A percentile compares a stretch with the other conserved stretches of the same genome.
phyloP scores from a whole-genome alignment of 2,888 invertebrate genomes.

The Tricholauxania praeusta region DNA sequence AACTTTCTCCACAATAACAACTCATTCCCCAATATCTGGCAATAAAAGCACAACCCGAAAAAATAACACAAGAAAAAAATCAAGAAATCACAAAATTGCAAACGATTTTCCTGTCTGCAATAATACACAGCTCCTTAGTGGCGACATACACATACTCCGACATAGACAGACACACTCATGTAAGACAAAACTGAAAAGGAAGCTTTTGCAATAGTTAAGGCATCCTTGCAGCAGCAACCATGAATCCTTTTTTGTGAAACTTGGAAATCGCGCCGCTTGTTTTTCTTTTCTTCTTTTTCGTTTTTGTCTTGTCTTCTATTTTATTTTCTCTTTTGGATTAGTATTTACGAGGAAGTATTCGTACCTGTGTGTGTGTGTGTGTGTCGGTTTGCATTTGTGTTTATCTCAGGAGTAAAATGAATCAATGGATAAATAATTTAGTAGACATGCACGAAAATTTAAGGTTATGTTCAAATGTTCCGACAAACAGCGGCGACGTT shows the following conservation, averaged over 20 bases:
- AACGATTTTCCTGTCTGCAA: constrained; percentile 1
- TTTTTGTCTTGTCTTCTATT: constrained; percentile 8
- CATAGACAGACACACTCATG: constrained; percentile 8
- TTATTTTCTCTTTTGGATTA: constrained; percentile 15
- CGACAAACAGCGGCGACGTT: not conserved
- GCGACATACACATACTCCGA: constrained; percentile 28
- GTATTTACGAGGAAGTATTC: too few relatives aligned
- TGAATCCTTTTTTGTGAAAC: not conserved
- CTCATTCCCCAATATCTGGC: too few relatives aligned
- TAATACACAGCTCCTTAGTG: not conserved
- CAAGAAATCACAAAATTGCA: too few relatives aligned
- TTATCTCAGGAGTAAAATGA: constrained; percentile 32
- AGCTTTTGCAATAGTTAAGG: too few relatives aligned
- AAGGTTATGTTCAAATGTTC: constrained; percentile 31
- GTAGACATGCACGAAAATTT: constrained; percentile 41
- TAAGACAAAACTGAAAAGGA: not conserved
- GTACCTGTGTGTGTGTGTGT: not conserved
- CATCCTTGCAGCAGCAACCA: not conserved
- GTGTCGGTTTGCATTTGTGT: constrained; percentile 11
- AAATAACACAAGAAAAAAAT: too few relatives aligned
- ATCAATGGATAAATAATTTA: constrained; percentile 39
- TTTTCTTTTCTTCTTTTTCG: not conserved
- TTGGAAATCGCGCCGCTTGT: not conserved
- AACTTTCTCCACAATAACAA: too few relatives aligned
- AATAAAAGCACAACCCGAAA: too few relatives aligned